Evolutionary conservation across 2,113 vertebrate genomes (phyloP).

Genomic region (Lepisosteus osseus): DNA sequence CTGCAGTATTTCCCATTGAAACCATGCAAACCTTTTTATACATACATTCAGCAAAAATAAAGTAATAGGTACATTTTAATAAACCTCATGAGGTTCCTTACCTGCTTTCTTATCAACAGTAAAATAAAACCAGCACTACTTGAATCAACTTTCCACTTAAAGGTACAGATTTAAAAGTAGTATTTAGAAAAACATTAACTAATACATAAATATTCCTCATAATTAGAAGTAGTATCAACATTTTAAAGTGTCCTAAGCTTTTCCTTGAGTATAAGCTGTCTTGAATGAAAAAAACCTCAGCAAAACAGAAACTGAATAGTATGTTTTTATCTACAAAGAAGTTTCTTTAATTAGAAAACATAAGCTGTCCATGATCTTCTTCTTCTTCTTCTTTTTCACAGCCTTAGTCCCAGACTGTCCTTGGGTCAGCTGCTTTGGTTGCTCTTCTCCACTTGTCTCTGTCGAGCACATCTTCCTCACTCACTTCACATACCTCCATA

Average conservation of each 20-base stretch:
- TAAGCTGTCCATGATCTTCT: no score
- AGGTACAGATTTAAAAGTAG: slow-evolving; percentile 44
- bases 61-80: slow-evolving; percentile 37
- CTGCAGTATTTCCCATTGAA: slow-evolving; percentile 47
- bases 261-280: neutral
- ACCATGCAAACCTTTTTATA: slow-evolving; percentile 53
- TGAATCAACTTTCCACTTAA: slow-evolving; percentile 30
- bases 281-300: neutral
- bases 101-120: slow-evolving; percentile 14
- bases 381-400: no score
- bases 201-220: no score
- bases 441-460: no score
- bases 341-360: no score
- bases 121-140: slow-evolving; percentile 34
- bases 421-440: no score
- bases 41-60: slow-evolving; percentile 4
- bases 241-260: neutral
- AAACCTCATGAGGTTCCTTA: slow-evolving; percentile 51
- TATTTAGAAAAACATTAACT: no score
- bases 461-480: no score
- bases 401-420: no score
- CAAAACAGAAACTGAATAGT: neutral
- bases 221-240: no score
- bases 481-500: no score
- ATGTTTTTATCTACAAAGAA: no score